Evolutionary conservation across 2,888 invertebrate species (phyloP), one percentile per base, ranked within the genome.

Genomic region (Trissonchulus latispiculum): DNA sequence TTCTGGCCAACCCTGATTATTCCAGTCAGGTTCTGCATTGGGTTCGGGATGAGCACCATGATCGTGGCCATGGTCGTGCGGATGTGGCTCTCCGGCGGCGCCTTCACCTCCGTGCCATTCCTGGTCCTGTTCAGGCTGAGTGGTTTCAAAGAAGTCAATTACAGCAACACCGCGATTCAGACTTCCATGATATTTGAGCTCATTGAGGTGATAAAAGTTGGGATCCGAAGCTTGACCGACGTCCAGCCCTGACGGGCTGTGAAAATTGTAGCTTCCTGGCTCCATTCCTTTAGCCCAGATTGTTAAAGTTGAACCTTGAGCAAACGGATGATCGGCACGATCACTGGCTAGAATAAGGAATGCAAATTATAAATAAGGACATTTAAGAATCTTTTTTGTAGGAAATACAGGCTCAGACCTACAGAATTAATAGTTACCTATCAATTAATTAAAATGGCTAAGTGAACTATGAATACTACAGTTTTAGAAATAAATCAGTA

Each of bases 271-370:
- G 73, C 87, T 87, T 0, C 89, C 89, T 1, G 87, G 86, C 81
- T 92, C 90, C 81, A 95, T 95, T 0, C 95, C 95, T 76, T 90
- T 88, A 0, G 95, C 93, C 92, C 94, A 95, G 79, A 95, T 93
- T 2, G 95, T 90, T 83, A 93, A 92, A 89, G 93, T 94, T 59
- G 88, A 80, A 71, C 88, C 90, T 80, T 91, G 88, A 69, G 89
- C 88, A 70, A 95, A 88, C 0, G 90, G 88, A 81, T 94, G 92
- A 86, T 95, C 95, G 0, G 92, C 89, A 0, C 89, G 89, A 79
- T 93, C 92, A 32, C 84, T 85, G 0, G 90, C 89, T 87, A 87
- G 82, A 66, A 77, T n/a, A n/a, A 68, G n/a, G n/a, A n/a, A n/a
- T n/a, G n/a, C n/a, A n/a, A n/a, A n/a, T n/a, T n/a, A n/a, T n/a